Base-by-base conservation (phyloP, 1,140 invertebrate genomes). In the Himalopsyche phryganea region DNA sequence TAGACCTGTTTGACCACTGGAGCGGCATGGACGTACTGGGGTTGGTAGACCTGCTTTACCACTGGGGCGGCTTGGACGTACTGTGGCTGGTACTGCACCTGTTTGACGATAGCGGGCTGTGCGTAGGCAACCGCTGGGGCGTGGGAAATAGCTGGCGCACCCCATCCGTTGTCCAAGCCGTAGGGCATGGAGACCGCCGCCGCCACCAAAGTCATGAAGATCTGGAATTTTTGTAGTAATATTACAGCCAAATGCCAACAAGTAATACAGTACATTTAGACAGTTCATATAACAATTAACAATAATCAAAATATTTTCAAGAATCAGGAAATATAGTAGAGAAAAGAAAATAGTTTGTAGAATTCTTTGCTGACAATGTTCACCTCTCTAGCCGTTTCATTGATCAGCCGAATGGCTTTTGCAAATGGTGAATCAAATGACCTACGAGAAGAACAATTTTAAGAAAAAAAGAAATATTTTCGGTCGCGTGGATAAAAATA, bases 81-180 rank as follows among this genome's bases (percentile, higher is more conserved):
- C 2, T 17, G 14, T 1, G 46, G 55, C 28, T 55, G 52, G n/a
- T 23, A 45, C 40, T 60, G 46, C 1, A 60, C 52, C 6, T 50
- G 4, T 32, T 60, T 51, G 23, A 49, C 49, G 6, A 55, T 38
- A 1, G 50, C 38, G 13, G 65, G 60, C 35, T 66, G 65, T 13
- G 65, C 63, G 40, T 65, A 61, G 13, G 65, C 58, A 2, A 66
- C 49, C 13, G 51, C 48, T 28, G 58, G 50, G 10, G 58, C 61
- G 36, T 57, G 51, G 17, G 50, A 17, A 11, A 56, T 13, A 10
- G 41, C 32, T 17, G 46, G 38, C 44, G 44, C 41, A 35, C 20
- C 46, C 50, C 66, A 67, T 20, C 66, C 63, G 17, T 66, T 47
- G 20, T 63, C 66, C 0, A 68, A 52, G 5, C 19, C 61, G 44